Base-by-base conservation (phyloP, 2,113 vertebrate species). In the Epinephelus moara region DNA sequence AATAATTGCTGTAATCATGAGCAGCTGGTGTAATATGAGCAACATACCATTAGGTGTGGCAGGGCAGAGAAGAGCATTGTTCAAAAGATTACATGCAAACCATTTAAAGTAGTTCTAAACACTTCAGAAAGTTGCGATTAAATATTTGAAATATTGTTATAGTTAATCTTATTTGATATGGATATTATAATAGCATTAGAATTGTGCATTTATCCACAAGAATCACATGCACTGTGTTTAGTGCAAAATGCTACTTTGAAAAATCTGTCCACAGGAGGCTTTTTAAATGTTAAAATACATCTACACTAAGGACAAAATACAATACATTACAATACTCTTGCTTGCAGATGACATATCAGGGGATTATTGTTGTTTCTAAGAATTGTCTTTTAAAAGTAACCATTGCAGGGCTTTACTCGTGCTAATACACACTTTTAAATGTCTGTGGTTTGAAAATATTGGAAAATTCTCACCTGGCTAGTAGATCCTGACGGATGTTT, bases 391-490 rank as follows among this genome's bases (percentile, higher is more conserved):
- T 15, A 9, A 25, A 56, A 13, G 33, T 59, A 3, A 27, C 40
- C 23, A 33, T 37, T 5, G 1, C 30, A 40, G 19, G 15, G 2
- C 13, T 52, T 30, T 17, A 13, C 17, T 21, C 5, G 17, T 56
- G 19, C 25, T 42, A 6, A 71, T 18, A 21, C 45, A 50, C 25
- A 50, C 45, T 4, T 63, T 40, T 40, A 13, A 23, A 40, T n/a
- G 40, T 60, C 23, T 19, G 18, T 52, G 15, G 9, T 56, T 4
- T 5, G 18, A 11, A 45, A 42, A 53, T 69, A 21, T 37, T 55
- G 40, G 57, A 30, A 37, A 73, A 27, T 73, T 8, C 68, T 88
- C 23, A 85, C 87, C 71, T 64, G 75, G 15, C 4, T 45, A 23
- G 47, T 2, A 19, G 69, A 19, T 70, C 30, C 7, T 63, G n/a